phyloP scores from a whole-genome alignment of 1,140 invertebrate species.

The Cherax destructor region DNA sequence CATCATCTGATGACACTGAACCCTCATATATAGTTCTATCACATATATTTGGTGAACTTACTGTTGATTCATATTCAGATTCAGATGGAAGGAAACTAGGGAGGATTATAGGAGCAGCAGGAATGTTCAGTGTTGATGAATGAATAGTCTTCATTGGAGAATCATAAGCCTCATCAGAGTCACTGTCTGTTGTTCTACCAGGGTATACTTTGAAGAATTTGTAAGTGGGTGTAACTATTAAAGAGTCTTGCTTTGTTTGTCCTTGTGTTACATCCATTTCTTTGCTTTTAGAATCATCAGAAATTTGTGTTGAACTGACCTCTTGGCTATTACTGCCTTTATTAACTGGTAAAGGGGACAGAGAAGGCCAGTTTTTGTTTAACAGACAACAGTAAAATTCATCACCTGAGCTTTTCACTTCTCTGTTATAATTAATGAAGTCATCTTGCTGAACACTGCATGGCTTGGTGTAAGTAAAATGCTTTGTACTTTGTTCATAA shows the following conservation, averaged over 20 bases:
- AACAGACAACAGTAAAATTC: constrained; percentile 7
- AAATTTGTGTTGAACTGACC: neutral
- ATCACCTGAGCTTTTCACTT: constrained; percentile 31
- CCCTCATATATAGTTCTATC: constrained; percentile 61
- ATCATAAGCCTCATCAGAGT: neutral
- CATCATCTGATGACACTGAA: constrained; percentile 41
- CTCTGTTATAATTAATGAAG: neutral
- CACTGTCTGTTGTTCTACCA: neutral
- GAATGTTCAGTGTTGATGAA: constrained; percentile 57
- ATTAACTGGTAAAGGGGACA: neutral
- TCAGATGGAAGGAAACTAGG: constrained; percentile 2
- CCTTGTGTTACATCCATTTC: neutral
- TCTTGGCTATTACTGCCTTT: neutral
- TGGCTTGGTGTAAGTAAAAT: constrained; percentile 41
- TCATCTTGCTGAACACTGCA: neutral
- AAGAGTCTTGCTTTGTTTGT: no score
- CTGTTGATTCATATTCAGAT: constrained; percentile 25
- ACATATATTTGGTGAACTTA: constrained; percentile 56
- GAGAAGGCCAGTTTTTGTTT: neutral
- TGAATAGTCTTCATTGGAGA: constrained; percentile 13
- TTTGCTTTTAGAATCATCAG: neutral
- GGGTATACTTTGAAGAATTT: constrained; percentile 7
- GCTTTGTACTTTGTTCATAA: neutral
- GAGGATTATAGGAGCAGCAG: constrained; percentile 51
- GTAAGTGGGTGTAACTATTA: neutral